Percentiles rank a stretch among this genome's conserved stretches.
Conservation (phyloP, 2,888 invertebrate genomes). For the Endomychus coccineus region DNA sequence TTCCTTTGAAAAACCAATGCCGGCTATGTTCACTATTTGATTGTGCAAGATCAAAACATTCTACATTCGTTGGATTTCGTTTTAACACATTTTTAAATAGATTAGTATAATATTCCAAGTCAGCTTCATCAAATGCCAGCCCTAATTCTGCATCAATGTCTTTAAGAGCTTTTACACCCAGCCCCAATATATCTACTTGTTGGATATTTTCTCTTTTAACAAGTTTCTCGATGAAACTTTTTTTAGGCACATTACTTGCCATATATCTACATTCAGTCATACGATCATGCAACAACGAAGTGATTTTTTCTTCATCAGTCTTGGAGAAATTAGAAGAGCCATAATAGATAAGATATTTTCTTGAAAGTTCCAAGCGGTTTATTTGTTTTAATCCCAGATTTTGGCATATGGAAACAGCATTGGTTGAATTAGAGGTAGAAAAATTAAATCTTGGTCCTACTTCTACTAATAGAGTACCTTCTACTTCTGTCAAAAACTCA, state of each 20-base stretch:
- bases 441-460: conserved; percentile 92
- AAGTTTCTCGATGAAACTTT: conserved; percentile 61
- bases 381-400: conserved; percentile 72
- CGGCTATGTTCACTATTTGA: conserved; percentile 97
- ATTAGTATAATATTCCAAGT: conserved; percentile 82
- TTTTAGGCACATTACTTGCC: conserved; percentile 53
- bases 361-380: conserved; percentile 73
- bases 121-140: conserved; percentile 88
- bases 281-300: conserved; percentile 69
- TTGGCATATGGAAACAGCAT: conserved; percentile 89
- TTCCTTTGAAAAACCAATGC: conserved; percentile 98
- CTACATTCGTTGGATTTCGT: conserved; percentile 93
- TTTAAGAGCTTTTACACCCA: conserved; percentile 73
- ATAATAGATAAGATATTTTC: conserved; percentile 60
- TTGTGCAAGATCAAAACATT: conserved; percentile 96
- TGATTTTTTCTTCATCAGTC: conserved; percentile 46
- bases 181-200: conserved; percentile 71
- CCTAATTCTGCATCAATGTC: conserved; percentile 58
- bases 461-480: conserved; percentile 60
- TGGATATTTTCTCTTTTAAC: conserved; percentile 66
- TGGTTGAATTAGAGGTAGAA: conserved; percentile 92
- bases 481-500: conserved; percentile 44
- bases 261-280: conserved; percentile 91
- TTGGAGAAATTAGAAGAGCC: conserved; percentile 39
- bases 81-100: conserved; percentile 75